phyloP scores from a whole-genome alignment of 2,797 vertebrate species.

The Platalea minor region DNA sequence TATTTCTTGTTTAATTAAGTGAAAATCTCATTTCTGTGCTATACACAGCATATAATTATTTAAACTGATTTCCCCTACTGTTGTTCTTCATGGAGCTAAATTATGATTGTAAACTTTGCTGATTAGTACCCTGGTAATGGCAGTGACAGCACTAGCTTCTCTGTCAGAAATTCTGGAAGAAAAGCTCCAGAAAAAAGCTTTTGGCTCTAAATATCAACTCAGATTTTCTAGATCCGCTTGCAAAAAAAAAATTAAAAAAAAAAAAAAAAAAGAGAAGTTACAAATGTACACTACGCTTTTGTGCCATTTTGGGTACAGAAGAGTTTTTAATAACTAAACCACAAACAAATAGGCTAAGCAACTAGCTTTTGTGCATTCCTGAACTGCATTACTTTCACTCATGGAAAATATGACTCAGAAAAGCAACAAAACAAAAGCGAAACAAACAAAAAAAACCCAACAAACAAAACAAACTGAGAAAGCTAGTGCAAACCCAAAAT shows the following conservation, averaged over 20 bases:
- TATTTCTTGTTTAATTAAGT: constrained; percentile 54
- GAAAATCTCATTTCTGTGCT: constrained; percentile 64
- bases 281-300: constrained; percentile 36
- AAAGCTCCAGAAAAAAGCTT: constrained; percentile 11
- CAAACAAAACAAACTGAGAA: neutral
- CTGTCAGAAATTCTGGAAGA: constrained; percentile 42
- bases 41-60: constrained; percentile 47
- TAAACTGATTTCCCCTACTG: constrained; percentile 51
- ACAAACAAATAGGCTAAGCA: constrained; percentile 47
- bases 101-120: constrained; percentile 68
- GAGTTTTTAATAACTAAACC: constrained; percentile 68
- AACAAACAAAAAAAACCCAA: neutral
- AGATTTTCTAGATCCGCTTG: neutral
- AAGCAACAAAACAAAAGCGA: neutral
- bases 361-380: constrained; percentile 54
- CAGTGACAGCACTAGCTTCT: constrained; percentile 49
- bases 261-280: neutral
- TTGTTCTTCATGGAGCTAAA: constrained; percentile 66
- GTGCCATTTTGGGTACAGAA: constrained; percentile 56
- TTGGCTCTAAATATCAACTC: constrained; percentile 5
- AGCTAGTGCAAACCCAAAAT: constrained; percentile 57
- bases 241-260: neutral
- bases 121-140: constrained; percentile 66
- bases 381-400: constrained; percentile 44
- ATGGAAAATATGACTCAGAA: constrained; percentile 42